A percentile compares a stretch with the other conserved stretches of the same genome.
phyloP scores from a whole-genome alignment of 2,888 invertebrate genomes.

The Tipula confusa region DNA sequence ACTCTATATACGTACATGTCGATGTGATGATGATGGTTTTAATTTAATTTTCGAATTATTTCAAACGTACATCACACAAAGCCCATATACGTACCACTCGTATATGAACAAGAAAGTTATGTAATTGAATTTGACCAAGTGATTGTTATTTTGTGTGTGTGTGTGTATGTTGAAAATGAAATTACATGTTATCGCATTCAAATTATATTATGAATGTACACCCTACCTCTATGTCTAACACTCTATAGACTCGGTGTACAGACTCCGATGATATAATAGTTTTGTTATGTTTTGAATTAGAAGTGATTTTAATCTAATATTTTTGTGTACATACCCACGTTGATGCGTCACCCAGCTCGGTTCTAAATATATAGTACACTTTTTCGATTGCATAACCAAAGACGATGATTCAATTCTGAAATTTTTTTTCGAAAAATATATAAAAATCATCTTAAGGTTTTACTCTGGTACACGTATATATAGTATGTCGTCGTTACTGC shows the following conservation, averaged over 20 bases:
- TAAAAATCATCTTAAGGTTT: neutral
- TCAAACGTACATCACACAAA: neutral
- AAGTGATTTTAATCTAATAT: neutral
- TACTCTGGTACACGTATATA: neutral
- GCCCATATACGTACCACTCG: neutral
- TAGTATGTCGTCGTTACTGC: neutral
- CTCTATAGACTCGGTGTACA: neutral
- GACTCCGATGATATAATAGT: neutral
- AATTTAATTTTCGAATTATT: constrained; percentile 12
- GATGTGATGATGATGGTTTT: neutral
- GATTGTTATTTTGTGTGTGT: constrained; percentile 7
- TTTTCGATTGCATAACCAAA: neutral
- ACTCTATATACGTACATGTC: neutral
- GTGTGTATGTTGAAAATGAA: neutral
- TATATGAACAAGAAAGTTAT: neutral
- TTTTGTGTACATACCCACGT: neutral
- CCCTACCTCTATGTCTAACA: neutral
- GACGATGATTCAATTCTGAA: neutral
- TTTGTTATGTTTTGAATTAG: neutral
- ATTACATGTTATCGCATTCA: neutral
- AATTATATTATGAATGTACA: neutral
- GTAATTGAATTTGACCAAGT: constrained; percentile 9
- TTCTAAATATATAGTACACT: neutral
- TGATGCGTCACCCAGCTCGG: neutral
- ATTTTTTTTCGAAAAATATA: neutral